These are phyloP conservation scores for Idris sp. DNA, from an alignment of 1,140 invertebrate genomes.

Conservation along the genomic window DNA sequence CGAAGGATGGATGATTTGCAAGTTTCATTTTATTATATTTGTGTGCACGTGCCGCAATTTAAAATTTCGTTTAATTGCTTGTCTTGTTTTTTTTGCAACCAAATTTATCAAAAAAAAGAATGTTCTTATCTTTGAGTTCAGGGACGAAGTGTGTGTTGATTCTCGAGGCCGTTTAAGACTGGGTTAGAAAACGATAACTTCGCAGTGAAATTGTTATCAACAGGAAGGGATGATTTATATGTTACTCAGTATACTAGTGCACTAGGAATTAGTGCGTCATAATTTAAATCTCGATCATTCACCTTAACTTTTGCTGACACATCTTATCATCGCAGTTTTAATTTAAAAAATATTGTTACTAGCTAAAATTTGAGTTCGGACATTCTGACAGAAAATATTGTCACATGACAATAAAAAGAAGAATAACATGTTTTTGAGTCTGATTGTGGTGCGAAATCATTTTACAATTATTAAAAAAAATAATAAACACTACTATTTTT, in stretches of 20 bases:
- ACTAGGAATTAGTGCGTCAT: constrained; percentile 51
- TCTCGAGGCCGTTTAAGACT: constrained; percentile 49
- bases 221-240: constrained; percentile 62
- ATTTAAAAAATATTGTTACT: constrained; percentile 22
- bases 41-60: constrained; percentile 4
- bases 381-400: too few species aligned
- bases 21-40: too few species aligned
- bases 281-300: constrained; percentile 63
- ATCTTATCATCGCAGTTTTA: constrained; percentile 20
- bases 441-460: too few species aligned
- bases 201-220: constrained; percentile 51
- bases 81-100: constrained; percentile 11
- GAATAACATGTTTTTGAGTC: too few species aligned
- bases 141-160: constrained; percentile 47
- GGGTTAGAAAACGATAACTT: constrained; percentile 65
- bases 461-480: too few species aligned
- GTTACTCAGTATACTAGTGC: constrained; percentile 32
- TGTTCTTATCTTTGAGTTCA: constrained; percentile 63
- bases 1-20: too few species aligned
- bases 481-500: too few species aligned
- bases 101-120: constrained; percentile 39
- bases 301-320: constrained; percentile 43
- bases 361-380: too few species aligned
- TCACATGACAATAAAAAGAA: too few species aligned
- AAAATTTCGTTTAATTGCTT: constrained; percentile 17